Evolutionary conservation across 2,113 vertebrate genomes (phyloP), one percentile per base, ranked within the genome.

Genomic region (Lamprologus tigripictilis): DNA sequence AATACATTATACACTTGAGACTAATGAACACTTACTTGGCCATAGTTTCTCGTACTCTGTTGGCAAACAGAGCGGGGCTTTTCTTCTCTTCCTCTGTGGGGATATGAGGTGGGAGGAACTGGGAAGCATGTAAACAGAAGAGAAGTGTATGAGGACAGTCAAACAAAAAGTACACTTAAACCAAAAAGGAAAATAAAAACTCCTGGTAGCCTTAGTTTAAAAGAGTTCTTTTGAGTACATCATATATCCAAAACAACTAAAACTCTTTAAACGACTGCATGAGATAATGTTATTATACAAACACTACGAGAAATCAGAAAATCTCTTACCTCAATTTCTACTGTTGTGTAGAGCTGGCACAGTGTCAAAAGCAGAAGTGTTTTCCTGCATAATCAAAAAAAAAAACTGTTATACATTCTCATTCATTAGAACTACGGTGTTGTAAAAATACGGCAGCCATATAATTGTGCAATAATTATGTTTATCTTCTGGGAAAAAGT

Each of bases 321-420:
- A 23, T 3, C 5, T 55, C 91, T 97, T 96, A 99, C 99, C 98
- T 99, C 98, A 49, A 99, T 96, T 95, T 99, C 98, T 14, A 99
- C 96, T 12, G 96, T 98, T 26, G 98, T 99, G 95, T 96, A 97
- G 17, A 96, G 93, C 95, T 99, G 98, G 92, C 97, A 97, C 79
- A 98, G 85, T 0, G 99, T 99, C 40, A 99, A 96, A 11, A 97
- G 21, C 6, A 97, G 96, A 3, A 98, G 92, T 9, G 95, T 97
- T 89, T 89, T 90, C 95, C 99, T 99, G 93, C 40, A 88, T 85
- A 84, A 45, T 13, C 28, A 12, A 7, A 68, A 47, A 68, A 47
- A 45, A 13, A 66, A 55, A 33, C 4, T 5, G 82, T 78, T 33
- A 86, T 23, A 54, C 6, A 7, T 40, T 3, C 11, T 79, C 28